A percentile compares a stretch with the other conserved stretches of the same genome.
These are phyloP conservation scores for Otolemur garnettii DNA, from an alignment of 2,113 vertebrate genomes.

Conservation along the genomic window DNA sequence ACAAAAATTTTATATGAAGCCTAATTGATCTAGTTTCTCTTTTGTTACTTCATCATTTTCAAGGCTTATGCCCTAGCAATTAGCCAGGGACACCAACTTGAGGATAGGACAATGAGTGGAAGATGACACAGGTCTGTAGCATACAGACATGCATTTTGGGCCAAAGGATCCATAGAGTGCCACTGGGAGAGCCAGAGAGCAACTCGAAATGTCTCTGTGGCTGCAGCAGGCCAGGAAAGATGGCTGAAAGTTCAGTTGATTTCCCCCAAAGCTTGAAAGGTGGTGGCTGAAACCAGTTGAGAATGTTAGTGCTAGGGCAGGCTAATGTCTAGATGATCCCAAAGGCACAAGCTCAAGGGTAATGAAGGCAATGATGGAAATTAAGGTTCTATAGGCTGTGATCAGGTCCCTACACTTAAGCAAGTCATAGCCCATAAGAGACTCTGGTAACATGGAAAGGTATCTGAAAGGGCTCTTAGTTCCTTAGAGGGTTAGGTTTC, in stretches of 20 bases:
- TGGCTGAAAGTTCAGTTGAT: background rate
- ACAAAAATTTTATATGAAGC: background rate
- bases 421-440: too few relatives aligned
- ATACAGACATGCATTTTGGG: background rate
- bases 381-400: too few relatives aligned
- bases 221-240: background rate
- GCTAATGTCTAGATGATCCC: too few relatives aligned
- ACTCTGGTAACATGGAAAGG: background rate
- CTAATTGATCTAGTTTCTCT: background rate
- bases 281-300: too few relatives aligned
- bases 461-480: background rate
- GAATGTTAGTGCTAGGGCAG: too few relatives aligned
- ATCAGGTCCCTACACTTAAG: too few relatives aligned
- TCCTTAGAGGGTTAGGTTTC: background rate
- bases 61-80: background rate
- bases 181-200: too few relatives aligned
- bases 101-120: background rate
- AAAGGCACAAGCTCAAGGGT: too few relatives aligned
- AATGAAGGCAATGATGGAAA: too few relatives aligned
- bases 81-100: background rate
- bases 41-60: background rate
- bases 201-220: background rate
- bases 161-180: background rate
- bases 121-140: background rate
- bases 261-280: too few relatives aligned